phyloP scores from a whole-genome alignment of 2,113 vertebrate genomes.

The Gadus chalcogrammus region DNA sequence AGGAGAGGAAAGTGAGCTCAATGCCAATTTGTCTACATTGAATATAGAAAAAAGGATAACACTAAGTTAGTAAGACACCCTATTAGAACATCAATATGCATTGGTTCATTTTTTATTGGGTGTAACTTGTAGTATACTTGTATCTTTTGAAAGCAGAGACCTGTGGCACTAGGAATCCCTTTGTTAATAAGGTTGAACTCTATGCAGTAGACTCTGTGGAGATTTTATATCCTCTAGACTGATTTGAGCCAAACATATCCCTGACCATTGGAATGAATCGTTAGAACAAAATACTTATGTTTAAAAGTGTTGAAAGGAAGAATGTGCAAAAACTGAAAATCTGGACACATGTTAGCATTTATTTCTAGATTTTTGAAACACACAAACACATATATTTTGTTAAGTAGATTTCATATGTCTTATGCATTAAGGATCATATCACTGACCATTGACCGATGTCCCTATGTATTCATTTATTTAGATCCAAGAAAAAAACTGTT shows the following conservation, averaged over 20 bases:
- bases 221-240: constrained; percentile 59
- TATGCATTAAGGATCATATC: constrained; percentile 56
- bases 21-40: neutral
- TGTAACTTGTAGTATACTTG: constrained; percentile 9
- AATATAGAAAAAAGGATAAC: constrained; percentile 7
- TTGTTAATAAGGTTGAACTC: constrained; percentile 57
- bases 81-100: neutral
- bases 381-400: constrained; percentile 69
- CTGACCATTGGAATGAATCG: constrained; percentile 33
- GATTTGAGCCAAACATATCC: constrained; percentile 50
- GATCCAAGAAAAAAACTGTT: constrained; percentile 23
- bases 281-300: constrained; percentile 40
- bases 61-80: constrained; percentile 25
- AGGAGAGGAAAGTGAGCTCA: constrained; percentile 37
- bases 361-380: constrained; percentile 64
- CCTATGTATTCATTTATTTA: constrained; percentile 52
- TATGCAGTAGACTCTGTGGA: constrained; percentile 66
- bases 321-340: constrained; percentile 71
- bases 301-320: constrained; percentile 60
- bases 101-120: neutral
- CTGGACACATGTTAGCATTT: constrained; percentile 68
- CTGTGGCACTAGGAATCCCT: constrained; percentile 51
- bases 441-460: constrained; percentile 65
- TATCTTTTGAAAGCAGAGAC: constrained; percentile 28
- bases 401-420: constrained; percentile 68